Conservation (phyloP, 1,140 invertebrate species). For the Drosophila sucinea region DNA sequence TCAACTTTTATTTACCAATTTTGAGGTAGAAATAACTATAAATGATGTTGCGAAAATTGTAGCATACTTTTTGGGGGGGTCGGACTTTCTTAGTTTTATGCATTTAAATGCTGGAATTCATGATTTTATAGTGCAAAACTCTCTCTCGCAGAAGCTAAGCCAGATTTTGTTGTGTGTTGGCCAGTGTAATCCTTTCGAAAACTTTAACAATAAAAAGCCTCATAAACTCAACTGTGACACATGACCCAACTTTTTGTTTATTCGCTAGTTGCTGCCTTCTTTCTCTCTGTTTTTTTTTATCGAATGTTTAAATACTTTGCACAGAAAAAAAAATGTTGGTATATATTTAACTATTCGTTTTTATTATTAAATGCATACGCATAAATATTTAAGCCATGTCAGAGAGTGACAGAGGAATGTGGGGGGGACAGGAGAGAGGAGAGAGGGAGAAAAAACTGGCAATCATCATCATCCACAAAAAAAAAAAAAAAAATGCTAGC, state of each 20-base stretch:
- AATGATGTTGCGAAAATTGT: not conserved
- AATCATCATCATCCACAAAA: constrained; percentile 11
- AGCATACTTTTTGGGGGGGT: constrained; percentile 7
- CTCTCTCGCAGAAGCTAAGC: not conserved
- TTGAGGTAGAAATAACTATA: too few relatives aligned
- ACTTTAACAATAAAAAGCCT: not conserved
- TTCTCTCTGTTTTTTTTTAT: not conserved
- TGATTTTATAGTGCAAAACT: not conserved
- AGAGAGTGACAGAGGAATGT: constrained; percentile 14
- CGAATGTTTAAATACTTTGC: constrained; percentile 1
- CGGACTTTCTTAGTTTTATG: not conserved
- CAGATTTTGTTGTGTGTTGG: not conserved
- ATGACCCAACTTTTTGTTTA: not conserved
- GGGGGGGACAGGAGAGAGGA: not conserved
- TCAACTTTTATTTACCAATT: too few relatives aligned
- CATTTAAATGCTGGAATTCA: not conserved
- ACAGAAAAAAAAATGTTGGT: not conserved
- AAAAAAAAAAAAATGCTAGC: constrained; percentile 26
- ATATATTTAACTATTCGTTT: constrained; percentile 38
- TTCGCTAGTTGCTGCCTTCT: not conserved
- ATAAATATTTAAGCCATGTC: constrained; percentile 53
- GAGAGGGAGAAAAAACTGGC: not conserved
- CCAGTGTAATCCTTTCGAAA: not conserved
- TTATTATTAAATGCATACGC: constrained; percentile 41
- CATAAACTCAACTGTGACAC: constrained; percentile 3